Evolutionary conservation across 2,888 invertebrate genomes (phyloP), one percentile per base, ranked within the genome.

Genomic region (Tanytarsus gracilentus): DNA sequence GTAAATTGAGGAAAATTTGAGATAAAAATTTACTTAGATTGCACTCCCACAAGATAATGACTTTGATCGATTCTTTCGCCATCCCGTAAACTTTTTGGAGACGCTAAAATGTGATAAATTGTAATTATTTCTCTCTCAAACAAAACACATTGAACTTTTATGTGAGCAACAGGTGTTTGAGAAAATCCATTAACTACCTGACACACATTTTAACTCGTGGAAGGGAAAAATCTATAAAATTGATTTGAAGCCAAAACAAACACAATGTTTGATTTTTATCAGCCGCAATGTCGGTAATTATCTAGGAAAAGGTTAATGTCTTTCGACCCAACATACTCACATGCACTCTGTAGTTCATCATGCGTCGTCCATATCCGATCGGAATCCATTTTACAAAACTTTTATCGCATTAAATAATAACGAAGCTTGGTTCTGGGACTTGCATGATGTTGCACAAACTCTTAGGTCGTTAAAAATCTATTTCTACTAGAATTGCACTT

Each of bases 31-130:
- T 50, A 76, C 71, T 69, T 74, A 63, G 71, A 76, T 66, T 72
- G 72, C 52, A 70, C 71, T 40, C 69, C 72, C 64, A 72, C 66
- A 53, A 69, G 67, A 64, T 66, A 69, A 40, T n/a, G n/a, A n/a
- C n/a, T n/a, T n/a, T n/a, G n/a, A n/a, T n/a, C 69, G 68, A 65
- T 66, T 18, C 44, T 44, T 44, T 44, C 23, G 18, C 18, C 3
- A n/a, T 36, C 36, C 16, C 36, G 3, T 14, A n/a, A n/a, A n/a
- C n/a, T n/a, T n/a, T n/a, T n/a, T n/a, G n/a, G 33, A n/a, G 33
- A n/a, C n/a, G 33, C 33, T 33, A n/a, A n/a, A n/a, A n/a, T n/a
- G n/a, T n/a, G n/a, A n/a, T n/a, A n/a, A n/a, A n/a, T n/a, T n/a
- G n/a, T n/a, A n/a, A n/a, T n/a, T n/a, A n/a, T n/a, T n/a, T n/a